Conservation (phyloP, 2,797 vertebrate genomes). For the Anolis apletophallus region DNA sequence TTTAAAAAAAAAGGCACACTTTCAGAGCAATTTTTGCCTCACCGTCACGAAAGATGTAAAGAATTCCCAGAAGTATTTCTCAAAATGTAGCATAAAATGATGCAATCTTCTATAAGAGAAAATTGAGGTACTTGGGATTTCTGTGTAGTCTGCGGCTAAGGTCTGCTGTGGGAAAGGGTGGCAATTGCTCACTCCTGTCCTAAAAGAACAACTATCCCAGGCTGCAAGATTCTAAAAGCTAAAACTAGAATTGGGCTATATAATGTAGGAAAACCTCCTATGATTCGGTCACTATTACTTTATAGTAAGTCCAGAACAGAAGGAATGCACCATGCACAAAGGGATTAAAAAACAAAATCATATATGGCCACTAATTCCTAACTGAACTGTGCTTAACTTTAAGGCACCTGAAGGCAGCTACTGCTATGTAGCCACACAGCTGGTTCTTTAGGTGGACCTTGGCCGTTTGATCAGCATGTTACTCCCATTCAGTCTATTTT, state of each 20-base stretch:
- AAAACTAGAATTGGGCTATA: not conserved
- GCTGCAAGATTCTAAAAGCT: not conserved
- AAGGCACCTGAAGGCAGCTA: slow-evolving; percentile 31
- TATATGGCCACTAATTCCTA: slow-evolving; percentile 25
- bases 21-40: too few relatives aligned
- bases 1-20: too few relatives aligned
- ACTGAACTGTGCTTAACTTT: slow-evolving; percentile 28
- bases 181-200: too few relatives aligned
- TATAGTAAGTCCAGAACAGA: not conserved
- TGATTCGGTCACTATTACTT: not conserved
- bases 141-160: too few relatives aligned
- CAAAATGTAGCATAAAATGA: too few relatives aligned
- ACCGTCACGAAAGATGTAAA: too few relatives aligned
- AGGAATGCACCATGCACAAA: not conserved
- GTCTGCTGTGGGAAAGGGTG: too few relatives aligned
- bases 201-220: not conserved
- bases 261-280: not conserved
- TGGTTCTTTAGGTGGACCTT: slow-evolving; percentile 37
- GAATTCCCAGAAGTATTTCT: too few relatives aligned
- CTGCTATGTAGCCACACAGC: slow-evolving; percentile 34
- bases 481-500: not conserved
- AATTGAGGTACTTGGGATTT: too few relatives aligned
- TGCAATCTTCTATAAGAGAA: too few relatives aligned
- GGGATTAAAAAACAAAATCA: slow-evolving; percentile 1
- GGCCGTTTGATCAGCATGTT: slow-evolving; percentile 32